phyloP scores from a whole-genome alignment of 2,797 vertebrate species.

The Urosaurus nigricauda region DNA sequence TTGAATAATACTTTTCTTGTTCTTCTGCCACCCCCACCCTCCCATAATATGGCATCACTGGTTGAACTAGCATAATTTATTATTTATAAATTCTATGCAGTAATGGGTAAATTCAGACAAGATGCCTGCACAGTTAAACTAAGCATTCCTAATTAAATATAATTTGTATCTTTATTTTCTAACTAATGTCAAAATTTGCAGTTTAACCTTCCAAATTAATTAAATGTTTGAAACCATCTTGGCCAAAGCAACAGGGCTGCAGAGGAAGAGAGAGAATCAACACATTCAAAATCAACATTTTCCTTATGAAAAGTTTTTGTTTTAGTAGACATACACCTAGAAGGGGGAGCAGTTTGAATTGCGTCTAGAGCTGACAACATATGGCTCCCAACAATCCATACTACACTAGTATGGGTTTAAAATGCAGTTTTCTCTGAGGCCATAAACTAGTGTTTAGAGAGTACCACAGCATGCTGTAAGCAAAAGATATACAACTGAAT shows the following conservation, averaged over 20 bases:
- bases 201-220: conserved; percentile 19
- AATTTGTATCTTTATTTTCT: conserved; percentile 8
- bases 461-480: too few species aligned
- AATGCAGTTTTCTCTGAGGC: not conserved
- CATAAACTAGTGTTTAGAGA: not conserved
- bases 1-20: not conserved
- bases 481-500: too few species aligned
- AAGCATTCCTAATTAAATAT: conserved; percentile 12
- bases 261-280: not conserved
- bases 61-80: not conserved
- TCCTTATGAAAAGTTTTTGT: not conserved
- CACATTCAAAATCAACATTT: not conserved
- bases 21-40: not conserved
- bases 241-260: rapidly evolving
- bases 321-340: not conserved
- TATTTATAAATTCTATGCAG: conserved; percentile 7
- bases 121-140: conserved; percentile 1
- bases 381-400: not conserved
- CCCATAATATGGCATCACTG: not conserved
- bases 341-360: not conserved
- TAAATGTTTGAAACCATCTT: not conserved
- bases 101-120: not conserved
- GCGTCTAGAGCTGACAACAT: not conserved
- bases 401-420: not conserved
- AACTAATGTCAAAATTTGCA: conserved; percentile 1